Conservation (phyloP, 1,140 invertebrate species). For the Solen grandis region DNA sequence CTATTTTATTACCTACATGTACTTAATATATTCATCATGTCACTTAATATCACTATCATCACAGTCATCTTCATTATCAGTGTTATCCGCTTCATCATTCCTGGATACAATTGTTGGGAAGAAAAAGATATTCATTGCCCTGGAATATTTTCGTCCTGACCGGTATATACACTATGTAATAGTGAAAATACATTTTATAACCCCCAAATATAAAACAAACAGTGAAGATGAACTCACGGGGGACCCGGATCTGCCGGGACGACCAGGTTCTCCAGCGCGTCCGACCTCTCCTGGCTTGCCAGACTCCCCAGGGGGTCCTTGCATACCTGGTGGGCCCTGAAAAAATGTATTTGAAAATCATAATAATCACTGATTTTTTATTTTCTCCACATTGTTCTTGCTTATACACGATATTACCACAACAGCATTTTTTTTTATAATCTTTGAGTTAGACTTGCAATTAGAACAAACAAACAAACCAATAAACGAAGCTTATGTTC, state of each 20-base stretch:
- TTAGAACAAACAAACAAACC: neutral
- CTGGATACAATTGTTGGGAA: too few species aligned
- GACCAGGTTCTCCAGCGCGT: conserved; percentile 65
- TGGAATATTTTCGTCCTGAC: too few species aligned
- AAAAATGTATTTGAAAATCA: conserved; percentile 1
- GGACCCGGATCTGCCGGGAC: conserved; percentile 66
- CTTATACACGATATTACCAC: neutral
- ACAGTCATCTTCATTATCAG: neutral
- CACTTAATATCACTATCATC: neutral
- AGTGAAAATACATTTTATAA: too few species aligned
- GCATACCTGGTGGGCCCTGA: conserved; percentile 68
- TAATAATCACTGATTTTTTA: too few species aligned
- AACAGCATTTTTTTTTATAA: neutral
- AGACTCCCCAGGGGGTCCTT: conserved; percentile 68
- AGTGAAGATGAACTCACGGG: too few species aligned
- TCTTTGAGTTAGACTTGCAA: neutral
- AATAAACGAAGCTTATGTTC: neutral
- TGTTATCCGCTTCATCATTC: neutral
- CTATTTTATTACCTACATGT: too few species aligned
- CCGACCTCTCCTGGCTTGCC: conserved; percentile 73
- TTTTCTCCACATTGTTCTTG: too few species aligned
- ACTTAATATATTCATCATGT: too few species aligned
- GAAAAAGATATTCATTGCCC: too few species aligned
- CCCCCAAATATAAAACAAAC: too few species aligned
- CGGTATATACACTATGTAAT: too few species aligned